These are phyloP conservation scores for Caracal caracal DNA, from an alignment of 2,113 vertebrate genomes.

Conservation along the genomic window DNA sequence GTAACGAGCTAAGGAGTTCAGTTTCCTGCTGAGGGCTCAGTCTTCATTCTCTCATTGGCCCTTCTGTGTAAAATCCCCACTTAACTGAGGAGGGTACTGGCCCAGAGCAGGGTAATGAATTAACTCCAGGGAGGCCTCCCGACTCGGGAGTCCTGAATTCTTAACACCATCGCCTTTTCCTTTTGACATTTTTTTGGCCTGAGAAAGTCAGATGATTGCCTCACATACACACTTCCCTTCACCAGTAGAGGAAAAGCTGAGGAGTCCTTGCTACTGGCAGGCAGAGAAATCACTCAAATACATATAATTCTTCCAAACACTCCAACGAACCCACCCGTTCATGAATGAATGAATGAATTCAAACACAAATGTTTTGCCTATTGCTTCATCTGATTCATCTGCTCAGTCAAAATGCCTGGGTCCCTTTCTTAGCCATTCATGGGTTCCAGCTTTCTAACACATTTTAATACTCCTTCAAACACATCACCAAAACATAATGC, in stretches of 20 bases:
- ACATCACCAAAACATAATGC: neutral
- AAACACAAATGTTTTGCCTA: slow-evolving; percentile 14
- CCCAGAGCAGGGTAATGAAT: neutral
- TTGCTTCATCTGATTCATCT: slow-evolving; percentile 1
- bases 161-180: neutral
- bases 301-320: neutral
- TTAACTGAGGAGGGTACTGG: neutral
- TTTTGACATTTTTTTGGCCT: neutral
- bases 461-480: neutral
- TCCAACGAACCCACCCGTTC: neutral
- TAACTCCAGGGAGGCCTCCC: neutral
- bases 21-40: neutral
- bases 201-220: neutral
- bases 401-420: neutral
- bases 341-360: neutral
- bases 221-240: neutral
- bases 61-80: neutral
- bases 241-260: neutral
- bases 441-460: neutral
- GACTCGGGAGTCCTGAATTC: neutral
- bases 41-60: neutral
- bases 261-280: neutral
- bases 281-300: slow-evolving; percentile 12
- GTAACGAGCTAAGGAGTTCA: neutral
- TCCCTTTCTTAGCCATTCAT: neutral